Conservation (phyloP, 2,113 vertebrate species). For the Calyptommatus sinebrachiatus region DNA sequence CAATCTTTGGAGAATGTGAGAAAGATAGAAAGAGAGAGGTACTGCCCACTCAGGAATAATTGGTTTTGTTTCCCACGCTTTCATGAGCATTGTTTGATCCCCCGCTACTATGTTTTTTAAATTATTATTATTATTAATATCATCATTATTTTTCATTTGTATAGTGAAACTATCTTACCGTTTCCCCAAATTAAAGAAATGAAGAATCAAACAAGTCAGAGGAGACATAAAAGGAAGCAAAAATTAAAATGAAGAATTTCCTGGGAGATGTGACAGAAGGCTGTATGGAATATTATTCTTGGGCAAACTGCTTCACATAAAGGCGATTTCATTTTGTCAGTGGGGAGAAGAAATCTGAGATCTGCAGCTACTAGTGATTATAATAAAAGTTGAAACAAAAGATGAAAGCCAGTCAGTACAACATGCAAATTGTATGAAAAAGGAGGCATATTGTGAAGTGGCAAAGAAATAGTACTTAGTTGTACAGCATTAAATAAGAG, state of each 20-base stretch:
- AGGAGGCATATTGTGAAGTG: neutral
- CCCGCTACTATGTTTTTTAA: neutral
- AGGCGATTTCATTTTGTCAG: neutral
- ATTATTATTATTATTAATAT: no score
- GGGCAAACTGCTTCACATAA: neutral
- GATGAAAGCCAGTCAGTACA: neutral
- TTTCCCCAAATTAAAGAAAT: neutral
- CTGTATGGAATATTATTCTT: neutral
- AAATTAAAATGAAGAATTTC: neutral
- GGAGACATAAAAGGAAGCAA: neutral
- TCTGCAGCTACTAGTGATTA: neutral
- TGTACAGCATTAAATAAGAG: neutral
- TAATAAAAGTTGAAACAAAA: neutral
- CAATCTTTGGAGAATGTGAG: neutral
- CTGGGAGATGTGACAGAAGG: slow-evolving; percentile 5
- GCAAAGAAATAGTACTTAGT: neutral
- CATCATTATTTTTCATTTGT: neutral
- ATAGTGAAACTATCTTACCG: neutral
- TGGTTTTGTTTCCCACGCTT: neutral
- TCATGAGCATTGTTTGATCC: neutral
- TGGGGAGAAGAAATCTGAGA: neutral
- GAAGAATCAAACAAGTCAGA: slow-evolving; percentile 2
- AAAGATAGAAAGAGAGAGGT: neutral
- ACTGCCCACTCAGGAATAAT: neutral
- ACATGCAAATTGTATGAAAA: neutral